phyloP scores from a whole-genome alignment of 1,140 invertebrate genomes.

The Leguminivora glycinivorella region DNA sequence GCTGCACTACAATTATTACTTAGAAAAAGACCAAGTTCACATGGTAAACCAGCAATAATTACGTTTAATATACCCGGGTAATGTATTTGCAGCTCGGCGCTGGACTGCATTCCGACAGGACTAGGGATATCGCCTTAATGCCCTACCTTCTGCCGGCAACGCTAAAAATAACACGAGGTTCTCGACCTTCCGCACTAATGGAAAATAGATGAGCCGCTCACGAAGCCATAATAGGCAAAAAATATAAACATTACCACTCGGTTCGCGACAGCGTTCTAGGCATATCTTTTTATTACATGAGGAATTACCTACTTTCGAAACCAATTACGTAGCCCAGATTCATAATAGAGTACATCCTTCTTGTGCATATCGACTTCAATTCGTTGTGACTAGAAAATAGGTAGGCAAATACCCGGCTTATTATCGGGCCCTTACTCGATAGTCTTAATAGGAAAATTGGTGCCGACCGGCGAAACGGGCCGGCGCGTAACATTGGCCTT shows the following conservation, averaged over 20 bases:
- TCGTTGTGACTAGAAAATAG: slow-evolving; percentile 54
- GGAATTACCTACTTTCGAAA: slow-evolving; percentile 37
- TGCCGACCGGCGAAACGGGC: slow-evolving; percentile 53
- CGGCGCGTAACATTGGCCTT: slow-evolving; percentile 76
- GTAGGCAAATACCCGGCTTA: slow-evolving; percentile 44
- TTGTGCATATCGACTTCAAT: slow-evolving; percentile 61
- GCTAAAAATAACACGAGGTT: slow-evolving; percentile 63
- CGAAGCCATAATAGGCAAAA: slow-evolving; percentile 23
- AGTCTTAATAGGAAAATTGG: slow-evolving; percentile 74
- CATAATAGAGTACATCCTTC: slow-evolving; percentile 69
- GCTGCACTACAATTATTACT: not conserved
- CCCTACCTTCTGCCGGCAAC: slow-evolving; percentile 50
- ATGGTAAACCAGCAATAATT: slow-evolving; percentile 33
- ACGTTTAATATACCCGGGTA: slow-evolving; percentile 48
- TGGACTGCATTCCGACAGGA: slow-evolving; percentile 71
- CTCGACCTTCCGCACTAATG: slow-evolving; percentile 47
- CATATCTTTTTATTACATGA: slow-evolving; percentile 22
- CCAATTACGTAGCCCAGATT: slow-evolving; percentile 52
- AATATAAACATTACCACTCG: slow-evolving; percentile 9
- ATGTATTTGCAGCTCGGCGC: slow-evolving; percentile 69
- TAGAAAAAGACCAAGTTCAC: not conserved
- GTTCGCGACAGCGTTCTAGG: not conserved
- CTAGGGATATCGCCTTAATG: slow-evolving; percentile 65
- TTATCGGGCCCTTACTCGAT: slow-evolving; percentile 65
- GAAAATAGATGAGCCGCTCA: slow-evolving; percentile 44